A percentile compares a stretch with the other conserved stretches of the same genome.
These are phyloP conservation scores for Scrobipalpa atriplicella DNA, from an alignment of 2,888 invertebrate species.

Conservation along the genomic window DNA sequence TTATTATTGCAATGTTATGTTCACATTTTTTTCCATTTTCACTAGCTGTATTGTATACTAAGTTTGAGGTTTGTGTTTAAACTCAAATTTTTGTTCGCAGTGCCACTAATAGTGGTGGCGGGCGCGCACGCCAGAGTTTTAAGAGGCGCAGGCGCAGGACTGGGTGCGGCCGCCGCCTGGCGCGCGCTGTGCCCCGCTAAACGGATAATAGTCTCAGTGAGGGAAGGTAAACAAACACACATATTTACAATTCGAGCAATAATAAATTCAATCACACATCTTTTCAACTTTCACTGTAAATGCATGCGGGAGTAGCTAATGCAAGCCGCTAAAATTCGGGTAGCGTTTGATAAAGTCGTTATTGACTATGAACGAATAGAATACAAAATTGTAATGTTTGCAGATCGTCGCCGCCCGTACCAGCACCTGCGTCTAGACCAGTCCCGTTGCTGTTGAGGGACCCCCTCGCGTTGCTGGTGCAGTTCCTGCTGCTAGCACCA, in stretches of 20 bases:
- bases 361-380: no score
- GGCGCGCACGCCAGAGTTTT: conserved; percentile 92
- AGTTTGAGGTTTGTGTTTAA: no score
- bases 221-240: background rate
- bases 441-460: conserved; percentile 94
- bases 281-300: no score
- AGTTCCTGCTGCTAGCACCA: conserved; percentile 93
- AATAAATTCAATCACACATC: no score
- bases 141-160: conserved; percentile 45
- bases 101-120: conserved; percentile 93
- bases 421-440: conserved; percentile 48
- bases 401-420: conserved; percentile 49
- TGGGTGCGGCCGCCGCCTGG: conserved; percentile 56
- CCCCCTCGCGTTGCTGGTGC: conserved; percentile 92
- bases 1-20: no score
- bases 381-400: background rate
- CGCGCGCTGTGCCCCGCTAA: conserved; percentile 44
- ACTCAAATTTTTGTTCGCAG: conserved; percentile 65
- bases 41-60: no score
- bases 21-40: no score
- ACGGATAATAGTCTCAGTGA: conserved; percentile 49
- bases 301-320: no score
- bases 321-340: no score
- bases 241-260: no score
- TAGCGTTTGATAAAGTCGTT: no score